A percentile compares a stretch with the other conserved stretches of the same genome.
phyloP scores from a whole-genome alignment of 2,888 invertebrate species.

The Tuberolachnus salignus region DNA sequence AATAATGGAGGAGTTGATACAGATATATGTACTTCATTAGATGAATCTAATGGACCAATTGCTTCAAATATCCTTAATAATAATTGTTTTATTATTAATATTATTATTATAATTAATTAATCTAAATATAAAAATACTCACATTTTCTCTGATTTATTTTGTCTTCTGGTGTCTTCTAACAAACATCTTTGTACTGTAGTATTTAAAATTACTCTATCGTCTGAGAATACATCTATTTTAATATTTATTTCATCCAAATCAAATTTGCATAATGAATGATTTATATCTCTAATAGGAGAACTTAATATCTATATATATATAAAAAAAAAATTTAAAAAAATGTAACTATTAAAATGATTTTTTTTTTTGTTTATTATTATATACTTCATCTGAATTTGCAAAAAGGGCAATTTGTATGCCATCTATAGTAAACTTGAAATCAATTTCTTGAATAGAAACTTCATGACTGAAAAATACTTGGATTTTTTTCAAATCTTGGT shows the following conservation, averaged over 20 bases:
- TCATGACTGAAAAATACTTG: conserved; percentile 71
- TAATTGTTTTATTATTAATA: not conserved
- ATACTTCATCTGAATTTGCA: conserved; percentile 75
- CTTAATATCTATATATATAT: conserved; percentile 70
- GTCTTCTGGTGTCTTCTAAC: conserved; percentile 63
- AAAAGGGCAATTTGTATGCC: conserved; percentile 75
- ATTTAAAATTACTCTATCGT: conserved; percentile 73
- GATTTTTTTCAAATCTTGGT: conserved; percentile 70
- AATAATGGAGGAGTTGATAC: conserved; percentile 76
- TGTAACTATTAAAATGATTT: conserved; percentile 3
- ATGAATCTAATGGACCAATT: conserved; percentile 34
- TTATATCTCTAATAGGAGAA: conserved; percentile 75
- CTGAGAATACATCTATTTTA: conserved; percentile 71
- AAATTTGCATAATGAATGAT: conserved; percentile 74
- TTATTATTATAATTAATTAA: not conserved
- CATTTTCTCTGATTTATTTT: conserved; percentile 47
- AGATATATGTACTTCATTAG: conserved; percentile 62
- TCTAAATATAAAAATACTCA: not conserved
- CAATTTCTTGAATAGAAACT: conserved; percentile 70
- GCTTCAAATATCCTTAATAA: conserved; percentile 50
- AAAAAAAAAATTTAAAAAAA: conserved; percentile 29
- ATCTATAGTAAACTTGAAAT: conserved; percentile 69
- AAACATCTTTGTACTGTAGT: conserved; percentile 73
- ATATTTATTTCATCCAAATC: conserved; percentile 73
- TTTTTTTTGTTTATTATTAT: conserved; percentile 13